phyloP scores from a whole-genome alignment of 2,888 invertebrate genomes.

The Lasiommata megera region DNA sequence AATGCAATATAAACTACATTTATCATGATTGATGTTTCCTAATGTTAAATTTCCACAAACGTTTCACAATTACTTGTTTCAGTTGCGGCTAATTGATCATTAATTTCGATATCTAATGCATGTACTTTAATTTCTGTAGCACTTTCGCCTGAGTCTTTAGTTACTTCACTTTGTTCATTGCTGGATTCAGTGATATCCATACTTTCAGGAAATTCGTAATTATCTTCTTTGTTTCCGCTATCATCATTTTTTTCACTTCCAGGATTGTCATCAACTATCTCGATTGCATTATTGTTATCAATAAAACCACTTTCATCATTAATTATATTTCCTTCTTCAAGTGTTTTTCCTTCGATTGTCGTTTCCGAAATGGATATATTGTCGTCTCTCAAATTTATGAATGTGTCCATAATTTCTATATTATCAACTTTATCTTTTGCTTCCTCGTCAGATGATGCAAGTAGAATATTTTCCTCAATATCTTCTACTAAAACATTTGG shows the following conservation, averaged over 20 bases:
- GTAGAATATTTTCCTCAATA: conserved; percentile 50
- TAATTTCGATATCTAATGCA: background rate
- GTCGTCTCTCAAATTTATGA: conserved; percentile 26
- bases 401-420: conserved; percentile 33
- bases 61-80: background rate
- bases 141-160: background rate
- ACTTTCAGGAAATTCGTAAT: background rate
- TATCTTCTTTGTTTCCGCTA: background rate
- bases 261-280: background rate
- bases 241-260: background rate
- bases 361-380: conserved; percentile 30
- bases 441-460: conserved; percentile 60
- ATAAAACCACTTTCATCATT: background rate
- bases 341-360: background rate
- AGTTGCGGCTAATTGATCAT: background rate
- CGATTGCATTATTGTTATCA: conserved; percentile 13
- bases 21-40: too few relatives aligned
- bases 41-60: background rate
- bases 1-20: too few relatives aligned
- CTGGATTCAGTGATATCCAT: conserved; percentile 1
- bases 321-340: conserved; percentile 5
- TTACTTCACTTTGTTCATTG: background rate
- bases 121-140: background rate
- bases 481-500: conserved; percentile 42
- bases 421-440: conserved; percentile 18